phyloP scores from a whole-genome alignment of 2,797 vertebrate species.

The Amblyraja radiata region DNA sequence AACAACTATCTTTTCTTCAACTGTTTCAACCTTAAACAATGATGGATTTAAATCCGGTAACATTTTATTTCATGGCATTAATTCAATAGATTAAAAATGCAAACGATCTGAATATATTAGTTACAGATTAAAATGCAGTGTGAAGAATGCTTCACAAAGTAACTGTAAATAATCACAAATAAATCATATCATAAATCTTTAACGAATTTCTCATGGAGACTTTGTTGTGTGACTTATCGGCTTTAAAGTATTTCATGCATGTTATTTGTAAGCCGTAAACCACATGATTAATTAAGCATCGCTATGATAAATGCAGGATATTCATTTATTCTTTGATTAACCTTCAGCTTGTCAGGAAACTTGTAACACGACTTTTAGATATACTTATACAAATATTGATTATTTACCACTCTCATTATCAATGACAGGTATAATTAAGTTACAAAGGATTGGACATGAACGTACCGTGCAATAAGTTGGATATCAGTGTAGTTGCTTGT shows the following conservation, averaged over 20 bases:
- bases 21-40: not conserved
- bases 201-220: not conserved
- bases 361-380: not conserved
- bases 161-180: slow-evolving; percentile 18
- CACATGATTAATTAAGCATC: slow-evolving; percentile 2
- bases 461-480: not conserved
- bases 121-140: not conserved
- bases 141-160: not conserved
- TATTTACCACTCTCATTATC: not conserved
- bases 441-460: not conserved
- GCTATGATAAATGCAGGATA: not conserved
- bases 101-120: slow-evolving; percentile 6
- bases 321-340: slow-evolving; percentile 9
- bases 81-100: not conserved
- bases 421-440: not conserved
- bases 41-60: slow-evolving; percentile 4
- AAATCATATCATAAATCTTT: slow-evolving; percentile 22
- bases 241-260: not conserved
- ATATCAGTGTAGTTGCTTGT: not conserved
- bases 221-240: not conserved
- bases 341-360: not conserved
- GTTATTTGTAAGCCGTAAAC: not conserved
- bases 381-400: not conserved
- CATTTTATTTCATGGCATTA: slow-evolving; percentile 26
- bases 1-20: not conserved